Evolutionary conservation across 1,140 invertebrate species (phyloP).

Genomic region (Drosophila guanche): DNA sequence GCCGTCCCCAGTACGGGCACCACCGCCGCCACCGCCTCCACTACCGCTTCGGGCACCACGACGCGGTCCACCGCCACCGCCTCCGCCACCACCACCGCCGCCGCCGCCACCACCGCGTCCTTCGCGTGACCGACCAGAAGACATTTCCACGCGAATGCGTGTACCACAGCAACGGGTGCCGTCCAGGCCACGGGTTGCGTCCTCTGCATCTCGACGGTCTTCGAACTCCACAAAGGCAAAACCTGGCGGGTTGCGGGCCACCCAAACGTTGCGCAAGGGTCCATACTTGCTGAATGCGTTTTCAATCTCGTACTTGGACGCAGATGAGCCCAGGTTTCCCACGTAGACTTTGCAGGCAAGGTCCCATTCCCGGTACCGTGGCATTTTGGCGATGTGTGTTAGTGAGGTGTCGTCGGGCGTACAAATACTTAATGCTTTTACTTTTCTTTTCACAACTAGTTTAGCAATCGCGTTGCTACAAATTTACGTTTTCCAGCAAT

Average conservation of each 20-base stretch:
- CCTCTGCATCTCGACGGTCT: conserved; percentile 98
- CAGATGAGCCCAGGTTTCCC: conserved; percentile 96
- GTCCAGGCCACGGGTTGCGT: conserved; percentile 97
- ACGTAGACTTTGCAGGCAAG: conserved; percentile 99
- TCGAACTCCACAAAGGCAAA: conserved; percentile 99
- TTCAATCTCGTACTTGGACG: conserved; percentile 96
- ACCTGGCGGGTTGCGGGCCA: conserved; percentile 96
- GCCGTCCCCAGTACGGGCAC: conserved; percentile 61
- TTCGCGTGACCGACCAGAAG: conserved; percentile 91
- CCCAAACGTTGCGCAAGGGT: conserved; percentile 97
- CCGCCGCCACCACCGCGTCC: conserved; percentile 86
- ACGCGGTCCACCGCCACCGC: conserved; percentile 41
- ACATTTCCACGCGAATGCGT: conserved; percentile 94
- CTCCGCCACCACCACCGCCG: conserved; percentile 76
- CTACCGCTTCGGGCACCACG: conserved; percentile 45
- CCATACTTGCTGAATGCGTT: conserved; percentile 97
- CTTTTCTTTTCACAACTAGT: background rate
- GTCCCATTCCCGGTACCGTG: conserved; percentile 95
- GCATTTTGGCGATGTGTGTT: conserved; percentile 84
- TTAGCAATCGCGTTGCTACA: no score
- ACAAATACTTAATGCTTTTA: background rate
- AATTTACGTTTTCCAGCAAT: background rate
- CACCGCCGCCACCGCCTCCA: conserved; percentile 63
- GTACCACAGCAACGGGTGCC: conserved; percentile 95
- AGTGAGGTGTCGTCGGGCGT: conserved; percentile 4